Evolutionary conservation across 1,140 invertebrate species (phyloP).

Genomic region (Phocides pigmalion): DNA sequence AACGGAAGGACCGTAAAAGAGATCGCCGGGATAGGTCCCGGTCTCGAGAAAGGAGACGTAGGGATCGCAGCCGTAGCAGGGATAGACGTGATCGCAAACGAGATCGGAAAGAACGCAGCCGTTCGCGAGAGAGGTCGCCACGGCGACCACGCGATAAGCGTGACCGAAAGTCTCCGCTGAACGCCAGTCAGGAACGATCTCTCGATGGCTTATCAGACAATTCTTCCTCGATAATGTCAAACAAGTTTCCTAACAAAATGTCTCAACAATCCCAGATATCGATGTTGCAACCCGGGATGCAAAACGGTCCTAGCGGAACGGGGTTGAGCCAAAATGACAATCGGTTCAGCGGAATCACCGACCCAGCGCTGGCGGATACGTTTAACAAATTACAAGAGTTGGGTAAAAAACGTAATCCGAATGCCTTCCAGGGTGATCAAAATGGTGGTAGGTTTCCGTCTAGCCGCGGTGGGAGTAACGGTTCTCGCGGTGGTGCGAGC

Average conservation of each 20-base stretch:
- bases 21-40: slow-evolving; percentile 83
- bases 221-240: slow-evolving; percentile 6
- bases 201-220: slow-evolving; percentile 32
- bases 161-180: slow-evolving; percentile 73
- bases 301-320: slow-evolving; percentile 44
- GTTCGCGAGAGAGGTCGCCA: slow-evolving; percentile 74
- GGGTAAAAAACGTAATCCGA: slow-evolving; percentile 85
- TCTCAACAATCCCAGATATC: slow-evolving; percentile 31
- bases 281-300: slow-evolving; percentile 32
- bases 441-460: slow-evolving; percentile 46
- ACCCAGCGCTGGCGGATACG: slow-evolving; percentile 61
- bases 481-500: slow-evolving; percentile 44
- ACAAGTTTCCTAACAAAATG: slow-evolving; percentile 31
- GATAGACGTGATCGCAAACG: slow-evolving; percentile 84
- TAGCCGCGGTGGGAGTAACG: slow-evolving; percentile 43
- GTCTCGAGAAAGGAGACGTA: slow-evolving; percentile 77
- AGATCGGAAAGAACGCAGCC: slow-evolving; percentile 82
- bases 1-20: slow-evolving; percentile 77
- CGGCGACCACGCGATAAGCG: slow-evolving; percentile 66
- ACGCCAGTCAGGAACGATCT: slow-evolving; percentile 50
- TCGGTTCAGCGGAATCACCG: slow-evolving; percentile 63
- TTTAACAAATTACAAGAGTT: slow-evolving; percentile 83
- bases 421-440: slow-evolving; percentile 83
- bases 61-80: slow-evolving; percentile 84
- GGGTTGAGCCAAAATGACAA: slow-evolving; percentile 36